Percentiles rank a stretch among this genome's conserved stretches.
Evolutionary conservation across 2,113 vertebrate species (phyloP).

Genomic region (Epinephelus lanceolatus): DNA sequence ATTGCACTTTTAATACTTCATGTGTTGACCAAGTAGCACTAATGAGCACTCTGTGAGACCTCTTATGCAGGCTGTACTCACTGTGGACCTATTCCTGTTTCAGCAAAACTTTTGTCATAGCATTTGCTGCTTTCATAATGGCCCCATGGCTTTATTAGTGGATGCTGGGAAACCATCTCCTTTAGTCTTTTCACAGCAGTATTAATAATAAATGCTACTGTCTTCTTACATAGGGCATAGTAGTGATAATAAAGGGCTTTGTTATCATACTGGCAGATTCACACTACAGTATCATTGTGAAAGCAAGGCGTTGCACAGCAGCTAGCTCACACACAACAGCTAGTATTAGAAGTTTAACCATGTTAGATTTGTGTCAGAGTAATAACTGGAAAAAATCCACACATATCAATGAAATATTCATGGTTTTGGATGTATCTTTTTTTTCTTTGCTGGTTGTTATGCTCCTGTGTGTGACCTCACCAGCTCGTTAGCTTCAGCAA

Average conservation of each 20-base stretch:
- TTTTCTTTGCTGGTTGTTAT: background rate
- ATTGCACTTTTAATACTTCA: conserved; percentile 65
- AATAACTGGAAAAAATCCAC: background rate
- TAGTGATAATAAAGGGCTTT: conserved; percentile 23
- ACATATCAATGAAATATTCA: background rate
- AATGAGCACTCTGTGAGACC: conserved; percentile 72
- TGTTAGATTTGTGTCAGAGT: conserved; percentile 9
- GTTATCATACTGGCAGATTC: conserved; percentile 3
- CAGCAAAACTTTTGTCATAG: conserved; percentile 54
- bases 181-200: conserved; percentile 27
- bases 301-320: background rate
- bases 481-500: background rate
- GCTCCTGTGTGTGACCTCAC: background rate
- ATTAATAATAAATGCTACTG: conserved; percentile 50
- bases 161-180: conserved; percentile 18
- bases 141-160: conserved; percentile 48
- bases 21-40: conserved; percentile 74
- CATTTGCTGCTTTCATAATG: conserved; percentile 51
- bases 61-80: conserved; percentile 42
- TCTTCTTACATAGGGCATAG: conserved; percentile 19
- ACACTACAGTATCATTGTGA: background rate
- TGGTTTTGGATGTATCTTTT: background rate
- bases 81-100: conserved; percentile 58
- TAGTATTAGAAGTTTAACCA: background rate
- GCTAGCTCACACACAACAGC: background rate